Conservation (phyloP, 2,113 vertebrate genomes). For the Urocolius indicus region DNA sequence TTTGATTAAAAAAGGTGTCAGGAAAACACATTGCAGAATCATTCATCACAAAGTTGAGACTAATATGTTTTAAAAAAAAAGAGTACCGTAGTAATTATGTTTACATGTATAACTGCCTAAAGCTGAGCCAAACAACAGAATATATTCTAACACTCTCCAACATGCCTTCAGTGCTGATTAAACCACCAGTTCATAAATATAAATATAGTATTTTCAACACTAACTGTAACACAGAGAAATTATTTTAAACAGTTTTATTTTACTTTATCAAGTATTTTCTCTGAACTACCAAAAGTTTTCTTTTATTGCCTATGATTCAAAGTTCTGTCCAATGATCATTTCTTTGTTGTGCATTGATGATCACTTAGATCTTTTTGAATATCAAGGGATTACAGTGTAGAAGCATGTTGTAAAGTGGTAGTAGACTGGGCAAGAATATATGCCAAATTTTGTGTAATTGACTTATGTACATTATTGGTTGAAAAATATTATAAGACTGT, state of each 20-base stretch:
- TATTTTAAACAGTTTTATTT: background rate
- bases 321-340: background rate
- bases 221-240: background rate
- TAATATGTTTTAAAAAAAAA: background rate
- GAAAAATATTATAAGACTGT: background rate
- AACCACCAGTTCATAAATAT: background rate
- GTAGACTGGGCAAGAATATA: background rate
- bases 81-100: slow-evolving; percentile 10
- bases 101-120: slow-evolving; percentile 53
- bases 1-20: slow-evolving; percentile 28
- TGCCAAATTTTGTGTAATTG: background rate
- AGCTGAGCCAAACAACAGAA: slow-evolving; percentile 38
- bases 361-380: background rate
- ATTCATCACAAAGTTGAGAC: slow-evolving; percentile 27
- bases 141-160: slow-evolving; percentile 15
- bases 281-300: background rate
- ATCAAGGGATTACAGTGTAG: background rate
- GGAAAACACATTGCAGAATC: background rate
- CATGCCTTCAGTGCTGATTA: slow-evolving; percentile 13
- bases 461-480: background rate
- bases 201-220: background rate
- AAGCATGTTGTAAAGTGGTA: background rate
- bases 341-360: background rate
- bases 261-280: background rate
- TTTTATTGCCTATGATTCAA: background rate